Evolutionary conservation across 2,797 vertebrate genomes (phyloP), one percentile per base, ranked within the genome.

Genomic region (Acanthurus leucopareius): DNA sequence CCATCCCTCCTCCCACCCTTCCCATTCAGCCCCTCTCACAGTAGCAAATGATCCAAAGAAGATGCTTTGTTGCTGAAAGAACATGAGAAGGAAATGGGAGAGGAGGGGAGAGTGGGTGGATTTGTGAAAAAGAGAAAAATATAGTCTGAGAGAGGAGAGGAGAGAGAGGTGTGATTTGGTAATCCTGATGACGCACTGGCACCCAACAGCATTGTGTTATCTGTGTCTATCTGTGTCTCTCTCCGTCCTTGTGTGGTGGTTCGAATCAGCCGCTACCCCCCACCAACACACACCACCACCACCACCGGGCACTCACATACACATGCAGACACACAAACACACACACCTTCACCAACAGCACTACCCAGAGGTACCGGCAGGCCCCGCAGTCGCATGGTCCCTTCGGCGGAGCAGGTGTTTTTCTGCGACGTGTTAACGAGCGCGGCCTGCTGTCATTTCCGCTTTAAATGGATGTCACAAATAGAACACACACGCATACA

Each of bases 321-420:
- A 51, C 58, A 60, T 19, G 9, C 10, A 77, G 83, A 72, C 81
- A 47, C 88, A 82, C 82, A 89, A 84, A 88, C 84, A 85, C 87
- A 66, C 75, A 75, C 93, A 90, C 90, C 91, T 82, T 82, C 89
- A 90, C 84, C 86, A 88, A 87, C 92, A 96, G 95, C 96, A 96
- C 96, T 88, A 96, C 95, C 89, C 87, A 90, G 89, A 93, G 95
- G 96, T 94, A 95, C 94, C 80, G 81, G 77, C 87, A 77, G 94
- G 96, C 95, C 94, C 95, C 93, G 93, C 71, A 84, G 96, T 96
- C 94, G 88, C 93, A 94, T 84, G 93, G 85, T 91, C 90, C 89
- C 87, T 82, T 91, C 96, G 95, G 97, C 96, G 96, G 95, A 96
- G 95, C 96, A 96, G 96, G 96, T 96, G 96, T 95, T 96, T 96